Evolutionary conservation across 2,888 invertebrate genomes (phyloP).

Genomic region (Ophraella communa): DNA sequence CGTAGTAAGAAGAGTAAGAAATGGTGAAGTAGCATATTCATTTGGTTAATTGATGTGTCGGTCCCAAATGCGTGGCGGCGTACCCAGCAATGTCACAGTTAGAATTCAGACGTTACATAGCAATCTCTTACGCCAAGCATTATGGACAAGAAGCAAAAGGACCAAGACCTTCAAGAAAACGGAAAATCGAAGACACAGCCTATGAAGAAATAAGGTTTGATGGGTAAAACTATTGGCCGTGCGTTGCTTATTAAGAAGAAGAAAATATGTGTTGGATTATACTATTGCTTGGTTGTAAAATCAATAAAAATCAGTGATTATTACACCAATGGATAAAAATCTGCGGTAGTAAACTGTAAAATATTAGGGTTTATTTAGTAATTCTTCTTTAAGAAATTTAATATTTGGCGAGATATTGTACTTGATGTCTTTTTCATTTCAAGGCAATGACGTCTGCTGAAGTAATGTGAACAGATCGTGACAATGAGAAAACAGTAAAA

Average conservation of each 20-base stretch:
- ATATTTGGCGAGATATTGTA: too few species aligned
- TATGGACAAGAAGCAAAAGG: constrained; percentile 9
- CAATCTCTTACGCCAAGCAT: constrained; percentile 4
- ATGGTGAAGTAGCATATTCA: constrained; percentile 29
- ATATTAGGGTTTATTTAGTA: too few species aligned
- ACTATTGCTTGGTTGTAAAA: too few species aligned
- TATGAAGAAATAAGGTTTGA: constrained; percentile 6
- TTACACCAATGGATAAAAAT: too few species aligned
- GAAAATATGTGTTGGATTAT: neutral
- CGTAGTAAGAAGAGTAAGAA: constrained; percentile 23
- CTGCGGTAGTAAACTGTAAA: too few species aligned
- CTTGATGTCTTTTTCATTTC: too few species aligned
- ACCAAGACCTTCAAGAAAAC: constrained; percentile 2
- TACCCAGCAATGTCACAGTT: constrained; percentile 9
- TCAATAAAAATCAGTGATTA: too few species aligned
- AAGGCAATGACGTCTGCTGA: too few species aligned
- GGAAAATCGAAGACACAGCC: constrained; percentile 5
- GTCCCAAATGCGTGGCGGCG: constrained; percentile 33
- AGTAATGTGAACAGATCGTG: too few species aligned
- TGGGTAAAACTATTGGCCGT: constrained; percentile 1
- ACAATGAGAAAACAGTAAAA: too few species aligned
- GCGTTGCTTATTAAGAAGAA: too few species aligned
- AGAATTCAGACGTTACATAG: constrained; percentile 8
- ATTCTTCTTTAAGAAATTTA: too few species aligned
- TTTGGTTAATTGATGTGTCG: constrained; percentile 30